Evolutionary conservation across 2,113 vertebrate genomes (phyloP), one percentile per base, ranked within the genome.

Genomic region (Epinephelus moara): DNA sequence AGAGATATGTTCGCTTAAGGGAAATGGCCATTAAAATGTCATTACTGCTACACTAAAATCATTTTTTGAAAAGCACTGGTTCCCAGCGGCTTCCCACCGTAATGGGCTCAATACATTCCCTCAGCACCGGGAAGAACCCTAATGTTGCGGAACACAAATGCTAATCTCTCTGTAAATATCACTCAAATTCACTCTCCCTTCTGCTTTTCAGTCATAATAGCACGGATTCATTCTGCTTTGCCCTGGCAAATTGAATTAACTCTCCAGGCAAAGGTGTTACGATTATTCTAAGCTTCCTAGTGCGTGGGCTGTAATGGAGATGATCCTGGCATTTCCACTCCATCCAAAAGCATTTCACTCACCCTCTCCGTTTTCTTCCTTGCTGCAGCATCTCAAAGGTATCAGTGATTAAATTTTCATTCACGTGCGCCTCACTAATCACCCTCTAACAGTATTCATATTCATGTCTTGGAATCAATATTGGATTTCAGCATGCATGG

Each of bases 71-170:
- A 94, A 89, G 88, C 90, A 80, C 66, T 50, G 77, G 74, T 89
- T 94, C 92, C 92, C 90, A 85, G 84, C 80, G 89, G 92, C 89
- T 90, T 83, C 78, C 82, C 68, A 19, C 67, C 27, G 30, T 92
- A 93, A 93, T 93, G 90, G 87, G 76, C 86, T 91, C 88, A 45
- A 92, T 92, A 87, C 83, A 71, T 93, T 88, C 92, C 92, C 85
- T 63, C 78, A 55, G 82, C 83, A 61, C 80, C 42, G 53, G 85
- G 85, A 91, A 84, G 85, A 84, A 82, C 84, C 77, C 83, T 92
- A 91, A 92, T 93, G 94, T 94, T 90, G 93, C 84, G 66, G 91
- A 94, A 94, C 94, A 86, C 90, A 93, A 93, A 94, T 89, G 89
- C 92, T 95, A 93, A 94, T 94, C 91, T 88, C 83, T 86, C 84